Percentiles rank a stretch among this genome's conserved stretches.
Evolutionary conservation across 2,888 invertebrate genomes (phyloP).

Genomic region (Lymantria dispar): DNA sequence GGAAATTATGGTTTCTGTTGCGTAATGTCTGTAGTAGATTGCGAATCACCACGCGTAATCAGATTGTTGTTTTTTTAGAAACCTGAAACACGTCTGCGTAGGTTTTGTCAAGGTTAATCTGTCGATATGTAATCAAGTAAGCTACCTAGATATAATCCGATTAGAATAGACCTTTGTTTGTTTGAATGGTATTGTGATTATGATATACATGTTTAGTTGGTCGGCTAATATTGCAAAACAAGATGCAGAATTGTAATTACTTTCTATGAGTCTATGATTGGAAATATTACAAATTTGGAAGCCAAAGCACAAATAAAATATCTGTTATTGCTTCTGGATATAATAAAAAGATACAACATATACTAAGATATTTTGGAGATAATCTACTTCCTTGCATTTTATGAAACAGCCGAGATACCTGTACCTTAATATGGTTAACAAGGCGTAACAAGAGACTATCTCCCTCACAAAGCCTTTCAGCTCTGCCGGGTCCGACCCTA

Average conservation of each 20-base stretch:
- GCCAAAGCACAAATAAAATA: too few relatives aligned
- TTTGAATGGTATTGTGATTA: conserved; percentile 3
- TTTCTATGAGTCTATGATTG: too few relatives aligned
- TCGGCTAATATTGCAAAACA: too few relatives aligned
- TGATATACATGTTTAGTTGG: too few relatives aligned
- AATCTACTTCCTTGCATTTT: conserved; percentile 30
- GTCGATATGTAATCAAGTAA: conserved; percentile 15
- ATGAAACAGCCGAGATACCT: conserved; percentile 23
- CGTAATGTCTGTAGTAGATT: conserved; percentile 10
- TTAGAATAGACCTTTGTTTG: conserved; percentile 11
- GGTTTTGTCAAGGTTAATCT: conserved; percentile 35
- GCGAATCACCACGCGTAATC: conserved; percentile 16
- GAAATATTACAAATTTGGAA: too few relatives aligned
- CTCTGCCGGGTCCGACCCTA: conserved; percentile 49
- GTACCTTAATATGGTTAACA: conserved; percentile 50
- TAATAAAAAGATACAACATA: too few relatives aligned
- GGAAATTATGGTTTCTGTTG: conserved; percentile 8
- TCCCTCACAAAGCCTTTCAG: conserved; percentile 65
- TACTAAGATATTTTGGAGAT: neutral
- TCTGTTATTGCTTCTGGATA: too few relatives aligned
- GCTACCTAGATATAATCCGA: conserved; percentile 5
- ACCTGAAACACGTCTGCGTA: conserved; percentile 35
- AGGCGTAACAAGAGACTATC: conserved; percentile 55
- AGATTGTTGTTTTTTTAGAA: conserved; percentile 26
- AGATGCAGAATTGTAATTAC: too few relatives aligned